Conservation (phyloP, 2,797 vertebrate genomes). For the Nyctibius grandis region DNA sequence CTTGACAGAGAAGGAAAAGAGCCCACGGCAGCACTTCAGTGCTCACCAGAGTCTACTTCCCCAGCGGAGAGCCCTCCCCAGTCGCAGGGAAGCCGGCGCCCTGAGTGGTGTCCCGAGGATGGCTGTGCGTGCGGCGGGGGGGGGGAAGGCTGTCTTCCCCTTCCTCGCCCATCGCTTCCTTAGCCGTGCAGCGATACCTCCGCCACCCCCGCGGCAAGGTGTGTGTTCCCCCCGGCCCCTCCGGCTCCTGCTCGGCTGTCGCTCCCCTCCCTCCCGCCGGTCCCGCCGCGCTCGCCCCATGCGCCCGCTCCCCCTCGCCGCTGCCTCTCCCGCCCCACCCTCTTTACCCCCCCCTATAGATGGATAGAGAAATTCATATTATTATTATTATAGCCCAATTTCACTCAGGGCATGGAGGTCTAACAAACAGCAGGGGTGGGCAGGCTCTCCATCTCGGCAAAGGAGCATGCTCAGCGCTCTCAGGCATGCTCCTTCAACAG, state of each 20-base stretch:
- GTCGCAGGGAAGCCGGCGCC: neutral
- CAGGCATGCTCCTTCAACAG: neutral
- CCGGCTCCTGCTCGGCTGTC: neutral
- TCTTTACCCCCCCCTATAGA: neutral
- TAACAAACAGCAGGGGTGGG: neutral
- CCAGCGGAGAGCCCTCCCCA: neutral
- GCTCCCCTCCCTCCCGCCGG: neutral
- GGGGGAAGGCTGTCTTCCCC: neutral
- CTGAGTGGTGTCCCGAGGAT: neutral
- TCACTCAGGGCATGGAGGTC: neutral
- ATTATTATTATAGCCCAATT: neutral
- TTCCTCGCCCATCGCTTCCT: neutral
- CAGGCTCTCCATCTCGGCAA: neutral
- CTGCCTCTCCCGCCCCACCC: neutral
- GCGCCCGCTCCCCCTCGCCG: neutral
- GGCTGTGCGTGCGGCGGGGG: neutral
- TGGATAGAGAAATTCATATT: neutral
- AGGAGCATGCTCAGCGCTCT: conserved; percentile 31
- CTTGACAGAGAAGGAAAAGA: neutral
- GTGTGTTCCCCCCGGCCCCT: accelerated
- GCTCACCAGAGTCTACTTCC: neutral
- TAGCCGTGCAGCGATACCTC: neutral
- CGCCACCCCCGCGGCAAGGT: neutral
- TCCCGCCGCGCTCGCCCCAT: neutral
- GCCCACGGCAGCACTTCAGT: neutral